These are phyloP conservation scores for Erebia aethiops DNA, from an alignment of 2,888 invertebrate species.

Conservation along the genomic window DNA sequence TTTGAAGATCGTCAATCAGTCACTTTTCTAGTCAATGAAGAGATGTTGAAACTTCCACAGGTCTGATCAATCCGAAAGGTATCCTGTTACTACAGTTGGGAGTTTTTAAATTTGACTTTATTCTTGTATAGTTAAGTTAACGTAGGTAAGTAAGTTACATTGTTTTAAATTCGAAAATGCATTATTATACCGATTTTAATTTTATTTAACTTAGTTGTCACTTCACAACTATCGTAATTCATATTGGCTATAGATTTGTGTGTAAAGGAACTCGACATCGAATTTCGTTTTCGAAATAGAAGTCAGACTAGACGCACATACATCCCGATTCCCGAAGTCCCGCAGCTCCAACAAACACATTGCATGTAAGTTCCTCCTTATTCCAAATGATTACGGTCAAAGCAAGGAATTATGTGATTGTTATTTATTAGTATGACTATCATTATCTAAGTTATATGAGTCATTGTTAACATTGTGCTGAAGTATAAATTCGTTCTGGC, in stretches of 20 bases:
- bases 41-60: no score
- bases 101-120: no score
- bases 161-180: no score
- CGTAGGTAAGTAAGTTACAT: no score
- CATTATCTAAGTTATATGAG: conserved; percentile 72
- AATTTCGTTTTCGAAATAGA: neutral
- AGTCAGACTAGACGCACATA: conserved; percentile 7
- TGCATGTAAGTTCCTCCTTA: conserved; percentile 39
- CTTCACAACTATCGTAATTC: no score
- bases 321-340: conserved; percentile 20
- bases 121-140: no score
- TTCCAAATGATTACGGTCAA: conserved; percentile 45
- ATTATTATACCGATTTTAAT: no score
- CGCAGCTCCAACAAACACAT: conserved; percentile 12
- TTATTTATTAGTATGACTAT: conserved; percentile 49
- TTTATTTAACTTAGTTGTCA: no score
- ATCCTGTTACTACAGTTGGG: no score
- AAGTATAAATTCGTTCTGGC: conserved; percentile 21
- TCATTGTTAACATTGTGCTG: conserved; percentile 60
- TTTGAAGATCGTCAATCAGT: no score
- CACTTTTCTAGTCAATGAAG: no score
- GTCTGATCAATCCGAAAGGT: no score
- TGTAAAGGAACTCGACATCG: neutral
- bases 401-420: conserved; percentile 40
- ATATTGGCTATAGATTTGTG: neutral